Evolutionary conservation across 1,140 invertebrate species (phyloP).

Genomic region (Papilio dardanus): DNA sequence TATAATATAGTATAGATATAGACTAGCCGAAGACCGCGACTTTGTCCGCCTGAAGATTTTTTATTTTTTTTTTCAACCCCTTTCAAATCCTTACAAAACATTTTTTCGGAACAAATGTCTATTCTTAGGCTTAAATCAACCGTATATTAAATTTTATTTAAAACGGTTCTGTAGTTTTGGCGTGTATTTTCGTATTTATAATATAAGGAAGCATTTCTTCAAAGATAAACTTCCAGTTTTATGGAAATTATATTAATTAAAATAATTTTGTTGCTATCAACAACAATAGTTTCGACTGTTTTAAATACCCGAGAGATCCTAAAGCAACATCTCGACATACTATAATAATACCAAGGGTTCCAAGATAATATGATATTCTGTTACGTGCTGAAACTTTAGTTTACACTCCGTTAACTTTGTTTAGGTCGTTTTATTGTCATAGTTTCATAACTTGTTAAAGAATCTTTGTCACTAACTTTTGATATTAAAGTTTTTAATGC

Average conservation of each 20-base stretch:
- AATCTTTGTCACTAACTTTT: constrained; percentile 7
- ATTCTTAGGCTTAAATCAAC: too few species aligned
- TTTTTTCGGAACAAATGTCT: too few species aligned
- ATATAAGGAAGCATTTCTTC: too few species aligned
- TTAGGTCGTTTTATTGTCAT: constrained; percentile 23
- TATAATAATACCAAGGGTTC: background rate
- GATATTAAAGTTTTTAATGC: background rate
- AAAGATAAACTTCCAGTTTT: background rate
- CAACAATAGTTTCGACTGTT: constrained; percentile 13
- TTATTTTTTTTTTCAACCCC: too few species aligned
- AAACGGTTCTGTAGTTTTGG: too few species aligned
- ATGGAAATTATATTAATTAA: background rate
- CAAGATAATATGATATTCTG: constrained; percentile 5
- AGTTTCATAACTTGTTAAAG: constrained; percentile 16
- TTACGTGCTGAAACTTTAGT: constrained; percentile 10
- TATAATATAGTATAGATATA: too few species aligned
- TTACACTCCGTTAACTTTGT: constrained; percentile 22
- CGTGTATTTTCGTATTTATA: too few species aligned
- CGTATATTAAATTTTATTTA: too few species aligned
- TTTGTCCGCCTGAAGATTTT: too few species aligned
- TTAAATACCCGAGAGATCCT: background rate
- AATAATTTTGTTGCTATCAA: constrained; percentile 10
- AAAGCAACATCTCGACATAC: constrained; percentile 12
- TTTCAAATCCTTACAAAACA: too few species aligned
- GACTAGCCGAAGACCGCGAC: too few species aligned